Evolutionary conservation across 2,113 vertebrate genomes (phyloP), one percentile per base, ranked within the genome.

Genomic region (Laticauda colubrina): DNA sequence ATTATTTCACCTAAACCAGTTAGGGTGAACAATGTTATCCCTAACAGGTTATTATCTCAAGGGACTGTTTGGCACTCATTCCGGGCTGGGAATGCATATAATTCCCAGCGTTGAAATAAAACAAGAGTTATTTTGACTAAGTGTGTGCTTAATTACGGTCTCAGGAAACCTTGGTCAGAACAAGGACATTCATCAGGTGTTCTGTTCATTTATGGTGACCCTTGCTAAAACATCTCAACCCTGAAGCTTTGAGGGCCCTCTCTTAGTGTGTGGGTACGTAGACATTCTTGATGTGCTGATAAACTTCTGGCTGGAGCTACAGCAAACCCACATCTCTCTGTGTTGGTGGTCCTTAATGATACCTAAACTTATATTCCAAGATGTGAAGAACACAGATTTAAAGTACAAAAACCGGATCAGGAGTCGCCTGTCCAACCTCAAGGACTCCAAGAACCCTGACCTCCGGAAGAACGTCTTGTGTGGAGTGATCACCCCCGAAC

Each of bases 341-440:
- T 56, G 12, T 69, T n/a, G 29, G 12, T 56, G 26, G 51, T 97
- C 98, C 98, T 99, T 99, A 97, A 99, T 97, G 69, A 81, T 81
- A 26, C 0, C 4, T 0, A 48, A 93, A 99, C 99, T 96, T 95
- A 98, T 99, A 93, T 99, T 98, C 96, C 98, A 98, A 94, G 98
- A 99, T 2, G 98, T 99, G 59, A 98, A 98, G 94, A 98, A 98
- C 88, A 99, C 99, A 0, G 99, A 99, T 94, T 97, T 98, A 94
- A 99, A 99, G 75, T 99, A 99, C 93, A 99, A 99, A 95, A 97
- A 97, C 75, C 98, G 99, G 0, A 97, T 99, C 39, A 97, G 99
- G 93, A 99, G 99, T 96, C 98, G 99, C 24, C 98, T 99, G 96
- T 98, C 99, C 26, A 99, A 99, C 94, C 98, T 99, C 91, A 99